Evolutionary conservation across 2,797 vertebrate species (phyloP).

Genomic region (Gallinago nigripennis): DNA sequence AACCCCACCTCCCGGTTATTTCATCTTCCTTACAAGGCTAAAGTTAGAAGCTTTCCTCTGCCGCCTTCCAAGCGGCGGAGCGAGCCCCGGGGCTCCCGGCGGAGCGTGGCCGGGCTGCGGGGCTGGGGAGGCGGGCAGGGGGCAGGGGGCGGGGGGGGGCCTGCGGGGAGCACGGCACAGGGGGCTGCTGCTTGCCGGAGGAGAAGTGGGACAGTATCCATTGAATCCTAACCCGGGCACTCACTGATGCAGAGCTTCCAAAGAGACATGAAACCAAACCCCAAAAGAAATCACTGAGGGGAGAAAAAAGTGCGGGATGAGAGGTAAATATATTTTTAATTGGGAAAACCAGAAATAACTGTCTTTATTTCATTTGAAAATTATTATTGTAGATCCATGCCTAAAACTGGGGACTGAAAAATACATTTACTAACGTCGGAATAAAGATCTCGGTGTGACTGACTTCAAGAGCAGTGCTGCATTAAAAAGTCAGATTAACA

Average conservation of each 20-base stretch:
- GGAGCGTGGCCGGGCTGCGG: neutral
- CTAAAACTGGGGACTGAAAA: neutral
- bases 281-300: neutral
- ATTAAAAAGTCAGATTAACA: neutral
- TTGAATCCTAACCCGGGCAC: neutral
- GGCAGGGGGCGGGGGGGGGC: neutral
- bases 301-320: neutral
- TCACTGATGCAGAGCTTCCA: neutral
- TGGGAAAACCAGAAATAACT: neutral
- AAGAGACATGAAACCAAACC: neutral
- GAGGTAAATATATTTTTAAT: constrained; percentile 37
- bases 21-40: constrained; percentile 73
- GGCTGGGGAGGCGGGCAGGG: neutral
- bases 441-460: neutral
- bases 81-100: neutral
- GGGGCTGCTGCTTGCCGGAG: neutral
- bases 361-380: neutral
- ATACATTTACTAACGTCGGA: neutral
- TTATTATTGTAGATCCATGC: neutral
- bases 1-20: constrained; percentile 58
- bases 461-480: neutral
- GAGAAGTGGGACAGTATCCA: neutral
- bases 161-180: neutral
- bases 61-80: constrained; percentile 12
- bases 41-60: constrained; percentile 44